These are phyloP conservation scores for Xenopus laevis DNA, from an alignment of 2,113 vertebrate species.

Conservation along the genomic window DNA sequence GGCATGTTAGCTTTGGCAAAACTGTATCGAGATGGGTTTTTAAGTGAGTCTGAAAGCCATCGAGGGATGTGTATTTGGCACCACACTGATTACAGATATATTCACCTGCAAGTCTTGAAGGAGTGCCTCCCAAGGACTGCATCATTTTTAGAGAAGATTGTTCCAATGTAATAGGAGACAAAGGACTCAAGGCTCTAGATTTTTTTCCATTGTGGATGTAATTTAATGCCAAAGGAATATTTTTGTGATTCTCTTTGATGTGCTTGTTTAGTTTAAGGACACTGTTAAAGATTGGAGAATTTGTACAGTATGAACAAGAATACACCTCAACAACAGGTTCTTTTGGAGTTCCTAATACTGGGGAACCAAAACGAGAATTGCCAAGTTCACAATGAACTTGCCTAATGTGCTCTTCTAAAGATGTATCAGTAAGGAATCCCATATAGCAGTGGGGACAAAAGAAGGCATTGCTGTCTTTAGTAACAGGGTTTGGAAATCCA, in stretches of 20 bases:
- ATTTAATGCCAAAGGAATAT: constrained; percentile 95
- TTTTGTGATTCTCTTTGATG: constrained; percentile 98
- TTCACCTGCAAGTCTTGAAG: constrained; percentile 78
- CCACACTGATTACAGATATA: constrained; percentile 95
- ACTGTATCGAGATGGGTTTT: constrained; percentile 92
- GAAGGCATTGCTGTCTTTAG: constrained; percentile 96
- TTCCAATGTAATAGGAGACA: constrained; percentile 87
- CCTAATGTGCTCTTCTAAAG: constrained; percentile 93
- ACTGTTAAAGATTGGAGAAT: constrained; percentile 95
- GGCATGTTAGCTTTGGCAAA: constrained; percentile 88
- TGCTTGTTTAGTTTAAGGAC: constrained; percentile 95
- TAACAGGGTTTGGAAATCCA: constrained; percentile 85
- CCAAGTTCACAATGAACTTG: constrained; percentile 92
- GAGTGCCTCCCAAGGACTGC: constrained; percentile 76
- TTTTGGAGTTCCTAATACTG: constrained; percentile 86
- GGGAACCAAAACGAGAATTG: constrained; percentile 88
- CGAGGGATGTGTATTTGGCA: constrained; percentile 89
- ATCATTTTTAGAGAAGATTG: constrained; percentile 82
- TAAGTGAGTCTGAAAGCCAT: constrained; percentile 94
- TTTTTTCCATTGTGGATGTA: constrained; percentile 95
- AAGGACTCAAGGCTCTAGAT: constrained; percentile 87
- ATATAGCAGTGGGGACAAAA: constrained; percentile 98
- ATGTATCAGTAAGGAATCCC: constrained; percentile 96
- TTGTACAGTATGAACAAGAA: constrained; percentile 96
- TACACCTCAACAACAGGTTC: constrained; percentile 94